Conservation (phyloP, 2,888 invertebrate genomes). For the Argyra leucocephala region DNA sequence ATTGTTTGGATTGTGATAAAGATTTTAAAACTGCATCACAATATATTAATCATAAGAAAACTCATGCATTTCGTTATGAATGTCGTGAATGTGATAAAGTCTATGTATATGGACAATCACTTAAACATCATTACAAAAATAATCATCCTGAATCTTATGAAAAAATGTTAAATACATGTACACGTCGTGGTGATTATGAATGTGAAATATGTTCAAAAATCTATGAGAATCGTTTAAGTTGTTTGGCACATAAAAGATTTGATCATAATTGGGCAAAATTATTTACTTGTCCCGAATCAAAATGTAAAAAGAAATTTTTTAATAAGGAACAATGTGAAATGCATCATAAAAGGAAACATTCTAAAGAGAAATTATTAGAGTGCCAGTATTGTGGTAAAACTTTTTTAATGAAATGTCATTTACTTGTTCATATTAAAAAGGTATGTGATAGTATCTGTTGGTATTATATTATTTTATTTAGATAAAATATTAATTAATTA, state of each 20-base stretch:
- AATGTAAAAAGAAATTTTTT: not conserved
- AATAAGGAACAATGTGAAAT: not conserved
- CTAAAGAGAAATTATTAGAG: not conserved
- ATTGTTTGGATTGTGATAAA: constrained; percentile 3
- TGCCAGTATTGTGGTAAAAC: not conserved
- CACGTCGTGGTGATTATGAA: not conserved
- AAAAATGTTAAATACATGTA: not conserved
- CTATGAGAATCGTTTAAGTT: not conserved
- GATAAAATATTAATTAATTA: too few relatives aligned
- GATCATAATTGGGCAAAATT: not conserved
- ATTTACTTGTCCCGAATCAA: not conserved
- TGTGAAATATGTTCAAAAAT: not conserved
- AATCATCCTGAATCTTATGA: not conserved
- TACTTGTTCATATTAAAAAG: not conserved
- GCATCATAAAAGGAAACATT: not conserved
- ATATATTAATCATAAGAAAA: constrained; percentile 1
- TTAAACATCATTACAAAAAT: not conserved
- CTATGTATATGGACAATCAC: not conserved
- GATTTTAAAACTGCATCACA: not conserved
- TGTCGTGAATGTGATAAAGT: constrained; percentile 3
- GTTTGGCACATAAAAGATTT: not conserved
- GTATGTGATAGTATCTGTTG: too few relatives aligned
- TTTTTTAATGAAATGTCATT: not conserved
- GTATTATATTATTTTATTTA: too few relatives aligned
- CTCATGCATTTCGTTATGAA: constrained; percentile 1